A percentile compares a stretch with the other conserved stretches of the same genome.
These are phyloP conservation scores for Volucella bombylans DNA, from an alignment of 2,888 invertebrate species.

Conservation along the genomic window DNA sequence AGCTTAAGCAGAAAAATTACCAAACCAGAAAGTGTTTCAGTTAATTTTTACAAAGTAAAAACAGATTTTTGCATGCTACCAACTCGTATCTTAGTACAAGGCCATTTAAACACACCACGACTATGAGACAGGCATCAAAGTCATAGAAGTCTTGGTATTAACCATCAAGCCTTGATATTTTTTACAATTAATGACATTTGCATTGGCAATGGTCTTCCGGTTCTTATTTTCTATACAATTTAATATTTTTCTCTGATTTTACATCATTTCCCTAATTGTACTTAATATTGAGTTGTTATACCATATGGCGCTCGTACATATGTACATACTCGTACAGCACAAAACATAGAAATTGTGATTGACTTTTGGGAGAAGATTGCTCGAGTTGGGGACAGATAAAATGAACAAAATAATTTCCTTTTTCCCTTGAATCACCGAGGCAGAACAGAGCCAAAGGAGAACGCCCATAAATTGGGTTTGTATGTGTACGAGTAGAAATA, in stretches of 20 bases:
- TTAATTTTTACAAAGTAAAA: constrained; percentile 4
- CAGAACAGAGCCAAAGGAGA: constrained; percentile 1
- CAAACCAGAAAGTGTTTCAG: too few species aligned
- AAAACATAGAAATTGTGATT: constrained; percentile 36
- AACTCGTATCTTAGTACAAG: constrained; percentile 1
- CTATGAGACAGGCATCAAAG: neutral
- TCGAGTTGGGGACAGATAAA: constrained; percentile 58
- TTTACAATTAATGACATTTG: constrained; percentile 50
- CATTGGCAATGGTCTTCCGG: constrained; percentile 51
- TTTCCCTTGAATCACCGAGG: constrained; percentile 17
- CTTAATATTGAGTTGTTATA: constrained; percentile 48
- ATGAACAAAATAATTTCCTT: constrained; percentile 63
- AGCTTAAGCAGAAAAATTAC: too few species aligned
- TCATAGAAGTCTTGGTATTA: constrained; percentile 15
- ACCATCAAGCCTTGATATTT: constrained; percentile 39
- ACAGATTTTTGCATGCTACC: constrained; percentile 21
- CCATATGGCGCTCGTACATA: constrained; percentile 5
- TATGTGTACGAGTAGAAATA: constrained; percentile 47
- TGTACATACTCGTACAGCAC: neutral
- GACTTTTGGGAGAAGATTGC: constrained; percentile 41
- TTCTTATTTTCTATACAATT: constrained; percentile 54
- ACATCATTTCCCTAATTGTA: constrained; percentile 61
- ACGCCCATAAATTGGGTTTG: constrained; percentile 19
- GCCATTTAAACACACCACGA: neutral
- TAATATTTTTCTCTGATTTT: constrained; percentile 38